These are phyloP conservation scores for Actenoides lindsayi DNA, from an alignment of 2,113 vertebrate species.

Conservation along the genomic window DNA sequence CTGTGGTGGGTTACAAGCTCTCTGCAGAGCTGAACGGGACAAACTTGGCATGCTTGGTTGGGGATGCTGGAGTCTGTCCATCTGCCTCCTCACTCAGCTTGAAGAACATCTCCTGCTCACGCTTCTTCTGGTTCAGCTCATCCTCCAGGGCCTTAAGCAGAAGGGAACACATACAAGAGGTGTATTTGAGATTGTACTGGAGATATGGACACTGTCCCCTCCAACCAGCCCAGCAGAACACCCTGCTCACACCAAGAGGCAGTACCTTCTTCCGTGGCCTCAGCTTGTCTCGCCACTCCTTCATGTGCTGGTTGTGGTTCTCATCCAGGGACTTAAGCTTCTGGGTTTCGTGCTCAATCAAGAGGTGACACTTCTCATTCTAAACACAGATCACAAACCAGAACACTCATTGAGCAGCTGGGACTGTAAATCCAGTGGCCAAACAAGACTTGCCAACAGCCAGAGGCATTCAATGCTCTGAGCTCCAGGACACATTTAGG, in stretches of 20 bases:
- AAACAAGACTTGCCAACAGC: background rate
- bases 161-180: background rate
- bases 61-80: slow-evolving; percentile 76
- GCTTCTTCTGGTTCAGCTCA: slow-evolving; percentile 87
- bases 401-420: background rate
- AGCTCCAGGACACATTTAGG: background rate
- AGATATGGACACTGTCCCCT: background rate
- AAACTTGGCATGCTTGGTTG: slow-evolving; percentile 86
- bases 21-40: slow-evolving; percentile 83
- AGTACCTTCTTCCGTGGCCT: slow-evolving; percentile 91
- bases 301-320: slow-evolving; percentile 87
- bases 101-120: slow-evolving; percentile 94
- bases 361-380: slow-evolving; percentile 96
- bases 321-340: slow-evolving; percentile 92
- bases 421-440: background rate
- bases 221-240: background rate
- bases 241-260: accelerated
- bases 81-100: slow-evolving; percentile 77
- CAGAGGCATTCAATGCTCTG: background rate
- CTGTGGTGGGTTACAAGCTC: slow-evolving; percentile 26
- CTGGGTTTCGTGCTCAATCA: slow-evolving; percentile 93
- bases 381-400: slow-evolving; percentile 51
- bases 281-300: slow-evolving; percentile 91
- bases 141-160: slow-evolving; percentile 87
- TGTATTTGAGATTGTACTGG: background rate